Percentiles rank a stretch among this genome's conserved stretches.
Evolutionary conservation across 1,140 invertebrate species (phyloP).

Genomic region (Eupristina koningsbergeri): DNA sequence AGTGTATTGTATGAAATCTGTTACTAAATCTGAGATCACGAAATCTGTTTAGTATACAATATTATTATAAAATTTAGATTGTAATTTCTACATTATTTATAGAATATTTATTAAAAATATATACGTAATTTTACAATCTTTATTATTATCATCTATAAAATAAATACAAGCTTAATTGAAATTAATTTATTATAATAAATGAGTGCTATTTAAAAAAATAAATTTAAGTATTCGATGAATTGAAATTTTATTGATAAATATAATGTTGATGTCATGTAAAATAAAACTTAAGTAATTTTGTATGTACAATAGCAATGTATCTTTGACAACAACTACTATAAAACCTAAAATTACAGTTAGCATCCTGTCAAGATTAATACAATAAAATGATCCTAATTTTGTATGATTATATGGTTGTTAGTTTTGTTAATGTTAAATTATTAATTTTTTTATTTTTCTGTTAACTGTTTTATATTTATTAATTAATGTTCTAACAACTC

Average conservation of each 20-base stretch:
- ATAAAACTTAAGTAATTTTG: background rate
- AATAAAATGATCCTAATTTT: slow-evolving; percentile 7
- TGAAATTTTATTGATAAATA: background rate
- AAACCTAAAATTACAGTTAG: background rate
- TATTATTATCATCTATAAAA: background rate
- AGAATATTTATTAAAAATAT: too few relatives aligned
- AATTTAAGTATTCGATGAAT: background rate
- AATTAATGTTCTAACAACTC: background rate
- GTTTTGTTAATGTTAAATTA: background rate
- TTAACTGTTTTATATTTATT: background rate
- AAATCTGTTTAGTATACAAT: background rate
- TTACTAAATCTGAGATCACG: background rate
- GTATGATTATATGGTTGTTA: background rate
- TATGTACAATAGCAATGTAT: background rate
- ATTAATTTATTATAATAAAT: too few relatives aligned
- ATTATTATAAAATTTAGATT: background rate
- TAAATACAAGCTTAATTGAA: background rate
- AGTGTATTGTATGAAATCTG: background rate
- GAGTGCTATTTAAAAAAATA: too few relatives aligned
- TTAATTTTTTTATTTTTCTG: background rate
- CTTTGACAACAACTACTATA: background rate
- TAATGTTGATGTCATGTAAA: background rate
- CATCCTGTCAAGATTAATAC: background rate
- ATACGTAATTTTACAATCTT: background rate
- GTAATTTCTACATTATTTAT: background rate